These are phyloP conservation scores for Coleophora flavipennella DNA, from an alignment of 2,888 invertebrate genomes.

Conservation along the genomic window DNA sequence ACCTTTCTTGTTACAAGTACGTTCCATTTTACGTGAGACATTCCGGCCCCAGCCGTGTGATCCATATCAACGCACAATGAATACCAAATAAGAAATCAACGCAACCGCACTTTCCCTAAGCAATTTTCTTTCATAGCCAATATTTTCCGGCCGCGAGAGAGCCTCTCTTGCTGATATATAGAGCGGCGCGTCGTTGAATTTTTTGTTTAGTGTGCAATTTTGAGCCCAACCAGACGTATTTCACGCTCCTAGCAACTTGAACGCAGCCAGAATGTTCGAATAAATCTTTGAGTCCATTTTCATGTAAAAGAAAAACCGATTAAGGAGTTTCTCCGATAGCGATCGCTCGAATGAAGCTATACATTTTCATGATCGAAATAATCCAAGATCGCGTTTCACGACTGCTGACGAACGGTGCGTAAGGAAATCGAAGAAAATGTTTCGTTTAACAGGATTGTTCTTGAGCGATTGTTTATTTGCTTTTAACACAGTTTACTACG, in stretches of 20 bases:
- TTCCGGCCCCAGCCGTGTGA: slow-evolving; percentile 37
- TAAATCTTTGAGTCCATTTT: slow-evolving; percentile 70
- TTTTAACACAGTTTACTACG: too few relatives aligned
- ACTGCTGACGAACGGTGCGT: slow-evolving; percentile 64
- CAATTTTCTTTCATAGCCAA: slow-evolving; percentile 62
- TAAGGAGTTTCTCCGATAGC: slow-evolving; percentile 68
- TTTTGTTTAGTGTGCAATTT: slow-evolving; percentile 63
- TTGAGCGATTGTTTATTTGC: too few relatives aligned
- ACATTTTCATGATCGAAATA: slow-evolving; percentile 71
- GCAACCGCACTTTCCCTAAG: slow-evolving; percentile 54
- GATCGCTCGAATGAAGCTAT: slow-evolving; percentile 68
- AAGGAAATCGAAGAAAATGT: slow-evolving; percentile 61
- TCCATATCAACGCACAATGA: slow-evolving; percentile 60
- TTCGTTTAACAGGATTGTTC: not conserved
- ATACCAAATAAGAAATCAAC: slow-evolving; percentile 67
- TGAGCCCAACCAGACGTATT: slow-evolving; percentile 49
- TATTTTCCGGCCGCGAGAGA: slow-evolving; percentile 45
- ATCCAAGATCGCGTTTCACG: slow-evolving; percentile 52
- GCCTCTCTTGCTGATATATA: slow-evolving; percentile 47
- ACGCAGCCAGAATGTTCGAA: slow-evolving; percentile 60
- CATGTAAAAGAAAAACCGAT: slow-evolving; percentile 72
- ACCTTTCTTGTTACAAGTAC: slow-evolving; percentile 18
- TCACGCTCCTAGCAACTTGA: slow-evolving; percentile 52
- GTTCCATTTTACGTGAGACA: slow-evolving; percentile 26
- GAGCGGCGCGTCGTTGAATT: slow-evolving; percentile 50